A percentile compares a stretch with the other conserved stretches of the same genome.
Conservation (phyloP, 2,113 vertebrate genomes). For the Nerophis lumbriciformis region DNA sequence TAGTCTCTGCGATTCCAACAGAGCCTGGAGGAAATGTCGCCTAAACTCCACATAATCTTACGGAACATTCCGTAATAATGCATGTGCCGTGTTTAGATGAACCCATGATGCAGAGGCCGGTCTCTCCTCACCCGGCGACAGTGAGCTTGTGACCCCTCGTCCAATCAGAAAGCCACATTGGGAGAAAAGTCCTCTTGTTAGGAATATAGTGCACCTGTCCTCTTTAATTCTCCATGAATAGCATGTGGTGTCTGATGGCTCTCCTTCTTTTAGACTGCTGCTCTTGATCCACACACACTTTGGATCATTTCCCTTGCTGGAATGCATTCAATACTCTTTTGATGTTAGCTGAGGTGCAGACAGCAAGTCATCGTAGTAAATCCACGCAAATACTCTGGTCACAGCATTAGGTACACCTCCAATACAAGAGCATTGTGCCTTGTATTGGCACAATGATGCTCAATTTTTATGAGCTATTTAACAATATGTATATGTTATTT, state of each 20-base stretch:
- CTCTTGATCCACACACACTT: not conserved
- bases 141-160: not conserved
- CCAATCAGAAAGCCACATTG: slow-evolving; percentile 6
- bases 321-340: not conserved
- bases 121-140: not conserved
- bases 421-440: not conserved
- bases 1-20: not conserved
- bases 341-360: slow-evolving; percentile 3
- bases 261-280: slow-evolving; percentile 1
- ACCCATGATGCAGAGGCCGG: not conserved
- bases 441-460: not conserved
- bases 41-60: slow-evolving; percentile 1
- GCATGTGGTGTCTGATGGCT: slow-evolving; percentile 1
- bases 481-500: not conserved
- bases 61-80: not conserved
- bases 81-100: not conserved
- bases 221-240: slow-evolving; percentile 20
- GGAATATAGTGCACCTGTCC: slow-evolving; percentile 20
- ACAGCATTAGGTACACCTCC: not conserved
- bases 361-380: not conserved
- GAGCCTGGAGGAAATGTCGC: not conserved
- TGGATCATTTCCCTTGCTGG: slow-evolving; percentile 1
- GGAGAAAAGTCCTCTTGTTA: slow-evolving; percentile 16
- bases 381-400: not conserved
- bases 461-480: not conserved